phyloP scores from a whole-genome alignment of 53 echinoderm and acorn worm genomes.

The Paelopatides confundens region DNA sequence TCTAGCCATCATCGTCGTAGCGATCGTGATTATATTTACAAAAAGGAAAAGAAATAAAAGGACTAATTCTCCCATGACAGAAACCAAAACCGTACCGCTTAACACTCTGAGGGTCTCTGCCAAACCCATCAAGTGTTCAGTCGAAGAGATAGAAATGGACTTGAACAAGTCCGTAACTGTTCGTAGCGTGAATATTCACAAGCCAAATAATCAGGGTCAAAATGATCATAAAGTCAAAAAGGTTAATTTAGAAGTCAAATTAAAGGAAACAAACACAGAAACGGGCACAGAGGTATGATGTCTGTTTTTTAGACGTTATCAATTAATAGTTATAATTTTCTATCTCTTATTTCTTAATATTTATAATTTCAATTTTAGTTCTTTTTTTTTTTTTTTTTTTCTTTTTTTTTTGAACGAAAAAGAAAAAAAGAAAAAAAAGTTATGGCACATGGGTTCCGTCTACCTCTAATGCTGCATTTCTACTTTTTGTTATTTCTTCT shows the following conservation, averaged over 20 bases:
- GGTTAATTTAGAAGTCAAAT: conserved; percentile 92
- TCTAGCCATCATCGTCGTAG: conserved; percentile 57
- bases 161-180: conserved; percentile 89
- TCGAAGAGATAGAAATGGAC: conserved; percentile 83
- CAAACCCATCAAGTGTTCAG: conserved; percentile 49
- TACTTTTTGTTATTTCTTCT: neutral
- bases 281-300: conserved; percentile 97
- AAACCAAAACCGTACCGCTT: conserved; percentile 44
- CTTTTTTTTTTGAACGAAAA: neutral
- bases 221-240: conserved; percentile 83
- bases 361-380: neutral
- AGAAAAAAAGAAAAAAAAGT: neutral
- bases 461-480: conserved; percentile 43
- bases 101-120: conserved; percentile 57
- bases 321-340: neutral
- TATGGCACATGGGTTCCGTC: conserved; percentile 28
- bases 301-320: neutral
- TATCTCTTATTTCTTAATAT: conserved; percentile 11
- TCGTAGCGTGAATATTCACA: conserved; percentile 86
- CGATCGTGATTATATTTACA: conserved; percentile 53
- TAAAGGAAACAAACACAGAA: conserved; percentile 61
- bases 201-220: conserved; percentile 75
- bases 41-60: conserved; percentile 49
- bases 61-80: conserved; percentile 22
- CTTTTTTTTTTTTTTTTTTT: neutral